Conservation (phyloP, 2,797 vertebrate species). For the Syndactyla subalaris region DNA sequence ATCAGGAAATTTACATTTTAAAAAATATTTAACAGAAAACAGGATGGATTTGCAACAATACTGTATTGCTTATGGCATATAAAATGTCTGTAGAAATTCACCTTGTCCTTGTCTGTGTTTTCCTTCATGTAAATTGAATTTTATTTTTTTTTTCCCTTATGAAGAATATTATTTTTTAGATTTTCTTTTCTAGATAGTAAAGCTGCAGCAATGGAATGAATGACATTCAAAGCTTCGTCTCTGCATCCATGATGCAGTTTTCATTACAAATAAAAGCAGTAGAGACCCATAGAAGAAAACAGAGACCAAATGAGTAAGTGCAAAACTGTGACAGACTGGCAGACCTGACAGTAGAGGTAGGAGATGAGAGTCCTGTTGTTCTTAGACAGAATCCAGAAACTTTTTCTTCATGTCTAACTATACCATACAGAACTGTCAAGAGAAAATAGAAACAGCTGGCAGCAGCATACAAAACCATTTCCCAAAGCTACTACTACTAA, state of each 20-base stretch:
- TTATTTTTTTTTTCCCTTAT: neutral
- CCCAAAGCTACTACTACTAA: neutral
- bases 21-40: neutral
- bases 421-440: neutral
- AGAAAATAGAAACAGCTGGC: neutral
- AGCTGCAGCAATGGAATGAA: neutral
- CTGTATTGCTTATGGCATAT: neutral
- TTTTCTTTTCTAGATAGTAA: neutral
- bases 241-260: neutral
- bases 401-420: neutral
- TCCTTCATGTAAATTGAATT: neutral
- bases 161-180: neutral
- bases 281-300: neutral
- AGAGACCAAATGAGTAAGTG: neutral
- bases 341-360: neutral
- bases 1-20: neutral
- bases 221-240: neutral
- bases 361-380: neutral
- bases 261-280: neutral
- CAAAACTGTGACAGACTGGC: neutral
- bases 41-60: neutral
- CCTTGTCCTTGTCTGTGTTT: neutral
- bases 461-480: neutral
- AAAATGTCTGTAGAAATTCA: neutral
- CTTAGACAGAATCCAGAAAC: neutral